Conservation (phyloP, 2,888 invertebrate species). For the Diaphora mendica region DNA sequence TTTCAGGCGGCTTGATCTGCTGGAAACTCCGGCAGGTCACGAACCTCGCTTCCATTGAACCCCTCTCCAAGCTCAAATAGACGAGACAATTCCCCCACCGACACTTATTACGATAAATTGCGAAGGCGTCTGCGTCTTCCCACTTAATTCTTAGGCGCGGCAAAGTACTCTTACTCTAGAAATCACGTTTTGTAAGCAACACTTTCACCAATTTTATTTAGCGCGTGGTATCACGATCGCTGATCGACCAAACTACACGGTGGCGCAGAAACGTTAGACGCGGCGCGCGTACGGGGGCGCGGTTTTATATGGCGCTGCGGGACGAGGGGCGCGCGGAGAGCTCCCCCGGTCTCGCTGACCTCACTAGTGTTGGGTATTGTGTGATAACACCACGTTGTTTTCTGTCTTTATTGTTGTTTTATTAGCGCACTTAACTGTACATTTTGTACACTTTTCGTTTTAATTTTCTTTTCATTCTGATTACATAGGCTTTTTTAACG, state of each 20-base stretch:
- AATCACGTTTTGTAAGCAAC: slow-evolving; percentile 75
- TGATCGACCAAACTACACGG: slow-evolving; percentile 69
- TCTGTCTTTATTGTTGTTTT: slow-evolving; percentile 42
- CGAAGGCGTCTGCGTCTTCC: slow-evolving; percentile 52
- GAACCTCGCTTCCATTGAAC: slow-evolving; percentile 87
- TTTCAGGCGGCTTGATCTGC: slow-evolving; percentile 86
- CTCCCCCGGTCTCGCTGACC: slow-evolving; percentile 66
- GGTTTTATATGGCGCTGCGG: slow-evolving; percentile 69
- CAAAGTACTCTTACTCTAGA: slow-evolving; percentile 80
- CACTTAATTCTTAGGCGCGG: slow-evolving; percentile 54
- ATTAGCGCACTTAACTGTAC: slow-evolving; percentile 27
- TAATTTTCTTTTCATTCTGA: slow-evolving; percentile 16
- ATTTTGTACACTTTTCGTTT: slow-evolving; percentile 27
- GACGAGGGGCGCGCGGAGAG: slow-evolving; percentile 46
- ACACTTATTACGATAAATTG: slow-evolving; percentile 63
- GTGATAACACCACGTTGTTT: slow-evolving; percentile 48
- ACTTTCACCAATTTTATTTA: slow-evolving; percentile 82
- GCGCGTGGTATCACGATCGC: slow-evolving; percentile 73
- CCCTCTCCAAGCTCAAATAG: slow-evolving; percentile 72
- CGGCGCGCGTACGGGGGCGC: slow-evolving; percentile 78
- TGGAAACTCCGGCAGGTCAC: slow-evolving; percentile 85
- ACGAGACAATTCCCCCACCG: slow-evolving; percentile 73
- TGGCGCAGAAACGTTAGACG: slow-evolving; percentile 76
- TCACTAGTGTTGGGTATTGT: slow-evolving; percentile 69
- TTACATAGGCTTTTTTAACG: slow-evolving; percentile 9